phyloP scores from a whole-genome alignment of 2,888 invertebrate genomes.

The Diachrysia chrysitis region DNA sequence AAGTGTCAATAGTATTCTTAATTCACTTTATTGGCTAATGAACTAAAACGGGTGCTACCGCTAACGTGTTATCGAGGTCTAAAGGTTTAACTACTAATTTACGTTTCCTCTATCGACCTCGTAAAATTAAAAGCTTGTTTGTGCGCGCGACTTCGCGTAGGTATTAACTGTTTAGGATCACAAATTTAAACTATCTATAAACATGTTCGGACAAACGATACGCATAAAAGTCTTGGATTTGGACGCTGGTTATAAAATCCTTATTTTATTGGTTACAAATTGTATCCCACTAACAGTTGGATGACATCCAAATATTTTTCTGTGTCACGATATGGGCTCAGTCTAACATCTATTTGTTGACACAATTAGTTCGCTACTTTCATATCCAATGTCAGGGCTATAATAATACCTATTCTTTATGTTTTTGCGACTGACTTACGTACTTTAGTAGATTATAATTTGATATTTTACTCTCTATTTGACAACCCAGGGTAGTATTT shows the following conservation, averaged over 20 bases:
- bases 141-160: neutral
- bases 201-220: conserved; percentile 14
- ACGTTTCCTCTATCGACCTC: conserved; percentile 38
- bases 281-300: conserved; percentile 43
- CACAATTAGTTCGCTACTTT: conserved; percentile 9
- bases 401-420: neutral
- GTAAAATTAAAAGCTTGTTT: conserved; percentile 15
- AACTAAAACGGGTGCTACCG: conserved; percentile 12
- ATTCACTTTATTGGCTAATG: conserved; percentile 48
- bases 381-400: conserved; percentile 19
- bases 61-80: conserved; percentile 22
- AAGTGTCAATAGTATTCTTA: conserved; percentile 40
- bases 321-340: conserved; percentile 1
- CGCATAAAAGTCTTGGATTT: conserved; percentile 12
- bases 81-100: conserved; percentile 39
- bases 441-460: neutral
- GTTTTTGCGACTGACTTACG: neutral
- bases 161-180: conserved; percentile 10
- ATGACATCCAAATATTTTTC: conserved; percentile 46
- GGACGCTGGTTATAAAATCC: conserved; percentile 31
- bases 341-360: conserved; percentile 18
- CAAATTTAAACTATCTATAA: conserved; percentile 28
- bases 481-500: no score
- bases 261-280: conserved; percentile 37
- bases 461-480: no score